Evolutionary conservation across 2,888 invertebrate genomes (phyloP).

Genomic region (Brachyptera putata): DNA sequence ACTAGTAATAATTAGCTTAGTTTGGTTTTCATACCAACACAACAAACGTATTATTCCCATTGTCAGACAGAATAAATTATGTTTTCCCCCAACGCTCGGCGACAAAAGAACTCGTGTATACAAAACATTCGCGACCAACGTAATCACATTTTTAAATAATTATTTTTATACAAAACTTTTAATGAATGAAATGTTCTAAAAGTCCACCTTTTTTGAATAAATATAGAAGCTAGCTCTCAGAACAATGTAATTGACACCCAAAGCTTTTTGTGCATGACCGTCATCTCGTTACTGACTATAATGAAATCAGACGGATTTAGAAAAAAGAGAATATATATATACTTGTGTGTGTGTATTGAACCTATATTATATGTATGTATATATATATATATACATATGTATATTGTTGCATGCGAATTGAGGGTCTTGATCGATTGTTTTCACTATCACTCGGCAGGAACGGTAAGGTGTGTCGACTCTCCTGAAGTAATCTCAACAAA

Average conservation of each 20-base stretch:
- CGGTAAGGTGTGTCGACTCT: too few species aligned
- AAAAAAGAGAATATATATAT: neutral
- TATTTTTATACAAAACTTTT: constrained; percentile 19
- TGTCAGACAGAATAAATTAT: constrained; percentile 9
- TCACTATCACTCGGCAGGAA: too few species aligned
- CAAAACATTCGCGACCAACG: constrained; percentile 21
- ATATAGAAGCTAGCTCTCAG: neutral
- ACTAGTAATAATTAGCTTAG: too few species aligned
- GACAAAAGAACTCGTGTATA: constrained; percentile 24
- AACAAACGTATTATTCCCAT: too few species aligned
- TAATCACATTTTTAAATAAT: constrained; percentile 27
- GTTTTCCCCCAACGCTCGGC: neutral
- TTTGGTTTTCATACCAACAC: too few species aligned
- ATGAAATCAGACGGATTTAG: neutral
- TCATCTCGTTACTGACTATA: neutral
- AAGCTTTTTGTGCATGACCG: neutral
- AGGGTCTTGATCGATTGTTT: too few species aligned
- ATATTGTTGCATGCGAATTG: too few species aligned
- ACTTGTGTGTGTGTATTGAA: too few species aligned
- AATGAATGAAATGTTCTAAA: constrained; percentile 21
- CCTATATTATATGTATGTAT: too few species aligned
- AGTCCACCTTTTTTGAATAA: constrained; percentile 16
- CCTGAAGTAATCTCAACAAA: too few species aligned
- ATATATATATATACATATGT: too few species aligned
- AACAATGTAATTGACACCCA: constrained; percentile 12